phyloP scores from a whole-genome alignment of 2,888 invertebrate genomes.

The Meloe dianella region DNA sequence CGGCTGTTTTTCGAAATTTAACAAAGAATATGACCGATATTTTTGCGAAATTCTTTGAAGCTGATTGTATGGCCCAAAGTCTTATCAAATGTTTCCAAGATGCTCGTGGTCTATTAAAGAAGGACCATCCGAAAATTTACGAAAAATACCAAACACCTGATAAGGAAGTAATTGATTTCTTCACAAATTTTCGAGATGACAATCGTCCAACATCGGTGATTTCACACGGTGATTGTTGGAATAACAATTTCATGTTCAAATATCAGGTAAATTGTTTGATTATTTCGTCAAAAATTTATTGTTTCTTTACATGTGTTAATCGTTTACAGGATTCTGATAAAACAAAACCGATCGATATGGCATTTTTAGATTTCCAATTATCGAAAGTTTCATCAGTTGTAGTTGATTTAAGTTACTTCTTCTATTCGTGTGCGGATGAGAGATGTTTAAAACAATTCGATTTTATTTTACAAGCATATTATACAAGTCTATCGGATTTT shows the following conservation, averaged over 20 bases:
- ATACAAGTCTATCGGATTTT: slow-evolving; percentile 37
- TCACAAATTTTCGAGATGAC: slow-evolving; percentile 22
- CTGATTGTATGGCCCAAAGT: slow-evolving; percentile 28
- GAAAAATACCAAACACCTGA: slow-evolving; percentile 35
- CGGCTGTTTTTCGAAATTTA: slow-evolving; percentile 35
- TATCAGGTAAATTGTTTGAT: slow-evolving; percentile 30
- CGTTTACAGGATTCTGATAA: slow-evolving; percentile 32
- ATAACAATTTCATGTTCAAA: slow-evolving; percentile 36
- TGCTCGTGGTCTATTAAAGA: slow-evolving; percentile 31
- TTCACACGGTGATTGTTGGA: slow-evolving; percentile 36
- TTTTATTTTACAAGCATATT: slow-evolving; percentile 42
- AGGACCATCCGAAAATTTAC: slow-evolving; percentile 15
- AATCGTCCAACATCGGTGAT: slow-evolving; percentile 19
- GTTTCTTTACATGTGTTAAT: slow-evolving; percentile 9
- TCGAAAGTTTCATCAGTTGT: slow-evolving; percentile 41
- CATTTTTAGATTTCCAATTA: slow-evolving; percentile 47
- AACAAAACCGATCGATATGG: slow-evolving; percentile 40
- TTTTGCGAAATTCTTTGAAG: slow-evolving; percentile 36
- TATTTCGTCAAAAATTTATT: background rate
- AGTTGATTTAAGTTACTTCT: slow-evolving; percentile 45
- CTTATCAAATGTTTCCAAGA: slow-evolving; percentile 32
- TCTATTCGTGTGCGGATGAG: slow-evolving; percentile 42
- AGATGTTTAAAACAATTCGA: slow-evolving; percentile 40
- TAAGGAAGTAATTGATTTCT: slow-evolving; percentile 29
- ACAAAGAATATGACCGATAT: slow-evolving; percentile 41